Percentiles rank a stretch among this genome's conserved stretches.
Evolutionary conservation across 1,140 invertebrate genomes (phyloP).

Genomic region (Plodia interpunctella): DNA sequence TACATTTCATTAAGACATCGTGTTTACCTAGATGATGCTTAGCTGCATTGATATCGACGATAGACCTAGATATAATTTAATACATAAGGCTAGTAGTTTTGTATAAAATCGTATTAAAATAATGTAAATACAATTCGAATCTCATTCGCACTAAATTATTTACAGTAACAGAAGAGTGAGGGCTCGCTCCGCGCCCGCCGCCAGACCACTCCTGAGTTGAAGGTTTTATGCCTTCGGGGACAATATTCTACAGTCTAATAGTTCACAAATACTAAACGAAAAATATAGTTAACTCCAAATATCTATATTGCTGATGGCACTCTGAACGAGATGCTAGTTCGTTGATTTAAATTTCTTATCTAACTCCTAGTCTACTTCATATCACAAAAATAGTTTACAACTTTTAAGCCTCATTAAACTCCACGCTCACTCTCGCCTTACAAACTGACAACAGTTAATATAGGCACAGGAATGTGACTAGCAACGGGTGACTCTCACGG

Average conservation of each 20-base stretch:
- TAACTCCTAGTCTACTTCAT: constrained; percentile 67
- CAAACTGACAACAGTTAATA: constrained; percentile 38
- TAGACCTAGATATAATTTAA: constrained; percentile 29
- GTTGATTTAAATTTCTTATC: constrained; percentile 39
- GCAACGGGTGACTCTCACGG: constrained; percentile 30
- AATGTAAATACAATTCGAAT: constrained; percentile 63
- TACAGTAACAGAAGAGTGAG: constrained; percentile 55
- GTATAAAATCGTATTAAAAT: constrained; percentile 67
- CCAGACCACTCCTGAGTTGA: constrained; percentile 25
- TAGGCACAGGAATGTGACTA: constrained; percentile 57
- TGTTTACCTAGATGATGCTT: constrained; percentile 44
- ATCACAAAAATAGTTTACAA: constrained; percentile 71
- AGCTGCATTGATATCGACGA: constrained; percentile 31
- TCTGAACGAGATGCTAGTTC: constrained; percentile 57
- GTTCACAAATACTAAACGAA: constrained; percentile 39
- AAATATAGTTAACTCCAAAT: constrained; percentile 37
- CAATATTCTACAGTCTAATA: constrained; percentile 47
- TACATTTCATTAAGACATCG: constrained; percentile 35
- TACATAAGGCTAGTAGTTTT: constrained; percentile 50
- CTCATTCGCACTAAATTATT: constrained; percentile 51
- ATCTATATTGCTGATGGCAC: constrained; percentile 66
- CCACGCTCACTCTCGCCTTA: constrained; percentile 33
- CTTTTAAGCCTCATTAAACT: constrained; percentile 53
- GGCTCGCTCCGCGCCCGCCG: constrained; percentile 30
- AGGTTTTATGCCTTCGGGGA: constrained; percentile 29